A percentile compares a stretch with the other conserved stretches of the same genome.
These are phyloP conservation scores for Psix sp. DNA, from an alignment of 1,140 invertebrate genomes.

Conservation along the genomic window DNA sequence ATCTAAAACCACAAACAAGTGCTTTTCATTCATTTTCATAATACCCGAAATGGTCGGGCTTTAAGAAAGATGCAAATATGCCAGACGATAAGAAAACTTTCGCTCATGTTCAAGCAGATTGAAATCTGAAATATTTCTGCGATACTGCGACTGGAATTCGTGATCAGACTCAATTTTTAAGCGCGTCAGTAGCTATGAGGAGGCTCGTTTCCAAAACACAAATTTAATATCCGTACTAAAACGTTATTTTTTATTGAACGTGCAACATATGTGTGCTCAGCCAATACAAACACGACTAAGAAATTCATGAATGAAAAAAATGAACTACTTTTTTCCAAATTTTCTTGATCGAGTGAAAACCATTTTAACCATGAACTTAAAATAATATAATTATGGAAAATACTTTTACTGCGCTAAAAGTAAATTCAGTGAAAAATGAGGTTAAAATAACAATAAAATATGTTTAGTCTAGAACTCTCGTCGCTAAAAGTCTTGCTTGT, in stretches of 20 bases:
- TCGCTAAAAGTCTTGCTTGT: no score
- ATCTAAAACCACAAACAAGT: slow-evolving; percentile 29
- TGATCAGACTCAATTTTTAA: slow-evolving; percentile 25
- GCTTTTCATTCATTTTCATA: slow-evolving; percentile 37
- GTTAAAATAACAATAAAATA: no score
- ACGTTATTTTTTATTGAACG: not conserved
- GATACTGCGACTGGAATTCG: slow-evolving; percentile 6
- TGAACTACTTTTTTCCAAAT: no score
- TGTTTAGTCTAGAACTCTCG: no score
- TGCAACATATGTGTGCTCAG: no score
- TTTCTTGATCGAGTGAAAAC: no score
- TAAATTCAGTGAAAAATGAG: no score
- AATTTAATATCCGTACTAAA: slow-evolving; percentile 24
- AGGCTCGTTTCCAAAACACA: slow-evolving; percentile 1
- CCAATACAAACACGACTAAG: no score
- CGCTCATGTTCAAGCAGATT: slow-evolving; percentile 43
- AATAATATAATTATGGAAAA: no score
- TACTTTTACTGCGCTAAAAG: no score
- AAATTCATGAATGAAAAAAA: no score
- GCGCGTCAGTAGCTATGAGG: not conserved
- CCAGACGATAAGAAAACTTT: slow-evolving; percentile 39
- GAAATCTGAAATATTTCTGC: slow-evolving; percentile 25
- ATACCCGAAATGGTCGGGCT: slow-evolving; percentile 36
- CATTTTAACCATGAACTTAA: no score
- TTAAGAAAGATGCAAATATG: slow-evolving; percentile 51